These are phyloP conservation scores for Drosophila paramelanica DNA, from an alignment of 2,888 invertebrate genomes.

Conservation along the genomic window DNA sequence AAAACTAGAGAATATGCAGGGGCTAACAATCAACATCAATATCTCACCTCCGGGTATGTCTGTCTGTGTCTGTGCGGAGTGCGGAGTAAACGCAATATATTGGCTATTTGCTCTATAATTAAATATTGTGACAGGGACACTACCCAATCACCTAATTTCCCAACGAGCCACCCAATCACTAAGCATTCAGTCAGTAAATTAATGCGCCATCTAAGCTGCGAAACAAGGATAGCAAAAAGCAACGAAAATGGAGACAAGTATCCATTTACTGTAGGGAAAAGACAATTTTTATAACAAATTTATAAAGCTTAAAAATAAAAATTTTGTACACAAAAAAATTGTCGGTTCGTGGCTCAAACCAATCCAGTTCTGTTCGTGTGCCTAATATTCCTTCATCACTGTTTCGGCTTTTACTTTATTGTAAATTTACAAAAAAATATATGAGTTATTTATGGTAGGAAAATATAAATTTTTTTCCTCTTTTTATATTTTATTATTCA, in stretches of 20 bases:
- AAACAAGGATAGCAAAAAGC: constrained; percentile 12
- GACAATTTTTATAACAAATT: too few relatives aligned
- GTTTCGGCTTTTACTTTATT: too few relatives aligned
- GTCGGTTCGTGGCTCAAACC: too few relatives aligned
- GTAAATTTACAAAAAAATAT: too few relatives aligned
- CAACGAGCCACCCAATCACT: background rate
- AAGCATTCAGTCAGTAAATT: constrained; percentile 20
- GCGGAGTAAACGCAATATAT: constrained; percentile 6
- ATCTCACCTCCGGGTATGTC: constrained; percentile 23
- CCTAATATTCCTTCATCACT: too few relatives aligned
- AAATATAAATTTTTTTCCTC: too few relatives aligned
- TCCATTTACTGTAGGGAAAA: background rate
- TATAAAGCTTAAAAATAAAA: background rate
- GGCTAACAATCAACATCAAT: constrained; percentile 33
- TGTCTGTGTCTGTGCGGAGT: background rate
- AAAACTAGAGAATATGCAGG: background rate
- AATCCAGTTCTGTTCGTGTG: too few relatives aligned
- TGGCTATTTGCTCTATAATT: constrained; percentile 33
- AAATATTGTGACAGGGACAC: constrained; percentile 28
- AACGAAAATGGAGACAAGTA: background rate
- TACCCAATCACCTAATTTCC: constrained; percentile 14
- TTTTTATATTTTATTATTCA: too few relatives aligned
- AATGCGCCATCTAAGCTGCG: constrained; percentile 9
- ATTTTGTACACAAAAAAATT: too few relatives aligned
- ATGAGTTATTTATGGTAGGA: too few relatives aligned